Base-by-base conservation (phyloP, 1,140 invertebrate species). In the Cyclargus thomasi region DNA sequence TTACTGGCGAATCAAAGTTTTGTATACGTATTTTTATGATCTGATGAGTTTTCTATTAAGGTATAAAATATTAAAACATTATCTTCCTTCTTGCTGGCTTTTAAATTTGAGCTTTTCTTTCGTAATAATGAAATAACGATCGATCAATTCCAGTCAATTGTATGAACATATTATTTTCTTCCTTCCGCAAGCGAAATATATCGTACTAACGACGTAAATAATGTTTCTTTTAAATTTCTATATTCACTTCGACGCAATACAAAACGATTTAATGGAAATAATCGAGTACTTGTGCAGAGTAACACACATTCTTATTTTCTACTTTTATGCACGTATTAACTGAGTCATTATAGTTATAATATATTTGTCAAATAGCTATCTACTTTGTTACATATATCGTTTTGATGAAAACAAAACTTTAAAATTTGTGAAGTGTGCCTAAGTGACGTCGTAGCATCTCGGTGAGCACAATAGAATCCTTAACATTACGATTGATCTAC, bases 281-380 rank as follows among this genome's bases (percentile, higher is more conserved):
- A 66, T 65, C 18, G 18, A 55, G 53, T 66, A 66, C 53, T 66
- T 59, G 65, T 66, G 65, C 65, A 66, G 29, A 66, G 53, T 66
- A 66, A 66, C 55, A 66, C 55, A 66, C 63, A 35, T 66, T 59
- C 17, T 59, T 66, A 66, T 66, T 57, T 66, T 29, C 29, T 57
- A 66, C 65, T 29, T 66, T 59, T 66, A 59, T 57, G 65, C 65
- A 35, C 55, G 53, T 59, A 66, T 55, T 66, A 66, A 66, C 65
- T 66, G 65, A 66, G 55, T 66, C 55, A 59, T 57, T 57, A 66
- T 57, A 35, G 53, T 66, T 55, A 57, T 47, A 47, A 16, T 66
- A 66, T 66, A 66, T 66, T 66, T 66, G 55, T 29, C 65, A 66
- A 65, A 66, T 66, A 59, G 36, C 65, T 66, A 66, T 66, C 65